A percentile compares a stretch with the other conserved stretches of the same genome.
These are phyloP conservation scores for Origma solitaria DNA, from an alignment of 2,113 vertebrate genomes.

Conservation along the genomic window DNA sequence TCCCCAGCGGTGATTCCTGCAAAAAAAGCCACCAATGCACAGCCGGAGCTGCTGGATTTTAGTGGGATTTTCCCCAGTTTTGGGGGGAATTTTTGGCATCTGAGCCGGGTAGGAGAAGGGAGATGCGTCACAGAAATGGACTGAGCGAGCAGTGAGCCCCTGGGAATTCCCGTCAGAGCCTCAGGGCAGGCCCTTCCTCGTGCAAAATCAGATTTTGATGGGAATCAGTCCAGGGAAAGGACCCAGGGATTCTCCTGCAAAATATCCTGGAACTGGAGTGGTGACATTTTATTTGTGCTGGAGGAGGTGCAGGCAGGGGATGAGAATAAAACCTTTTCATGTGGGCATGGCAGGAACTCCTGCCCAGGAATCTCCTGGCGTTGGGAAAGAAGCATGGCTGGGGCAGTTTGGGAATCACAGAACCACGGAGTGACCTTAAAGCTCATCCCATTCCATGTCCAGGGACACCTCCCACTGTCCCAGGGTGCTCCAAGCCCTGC, in stretches of 20 bases:
- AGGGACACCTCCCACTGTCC: too few species aligned
- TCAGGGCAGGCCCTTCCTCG: background rate
- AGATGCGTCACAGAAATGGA: background rate
- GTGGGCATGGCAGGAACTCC: accelerated
- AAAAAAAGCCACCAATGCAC: too few species aligned
- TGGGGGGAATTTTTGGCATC: background rate
- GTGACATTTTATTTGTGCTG: background rate
- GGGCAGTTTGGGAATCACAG: background rate
- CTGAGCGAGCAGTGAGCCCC: background rate
- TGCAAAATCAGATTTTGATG: background rate
- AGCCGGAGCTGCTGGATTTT: background rate
- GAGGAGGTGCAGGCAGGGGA: background rate
- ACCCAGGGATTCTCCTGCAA: background rate
- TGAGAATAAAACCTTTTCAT: background rate
- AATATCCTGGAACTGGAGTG: accelerated
- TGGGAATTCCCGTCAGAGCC: too few species aligned
- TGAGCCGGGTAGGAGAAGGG: background rate
- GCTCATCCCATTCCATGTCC: too few species aligned
- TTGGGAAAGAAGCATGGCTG: background rate
- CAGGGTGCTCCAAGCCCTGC: too few species aligned
- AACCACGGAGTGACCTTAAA: background rate
- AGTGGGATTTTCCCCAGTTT: background rate
- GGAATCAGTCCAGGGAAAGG: background rate
- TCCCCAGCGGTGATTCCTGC: background rate
- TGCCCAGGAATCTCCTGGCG: background rate